Conservation (phyloP, 2,888 invertebrate genomes). For the Neria commutata region DNA sequence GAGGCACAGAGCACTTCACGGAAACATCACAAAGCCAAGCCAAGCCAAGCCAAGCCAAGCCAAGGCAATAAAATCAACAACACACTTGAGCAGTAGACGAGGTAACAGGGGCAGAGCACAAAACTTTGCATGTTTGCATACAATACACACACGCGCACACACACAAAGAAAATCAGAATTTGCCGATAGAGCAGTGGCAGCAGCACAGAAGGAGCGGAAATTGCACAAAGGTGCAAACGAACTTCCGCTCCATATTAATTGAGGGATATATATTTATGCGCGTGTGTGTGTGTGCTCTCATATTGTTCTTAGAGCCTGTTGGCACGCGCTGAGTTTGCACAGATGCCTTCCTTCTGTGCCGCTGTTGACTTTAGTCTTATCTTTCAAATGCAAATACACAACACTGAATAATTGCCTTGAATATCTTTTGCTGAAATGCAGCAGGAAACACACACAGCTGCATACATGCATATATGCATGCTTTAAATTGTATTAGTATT, state of each 20-base stretch:
- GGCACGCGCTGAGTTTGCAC: constrained; percentile 40
- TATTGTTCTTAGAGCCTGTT: constrained; percentile 7
- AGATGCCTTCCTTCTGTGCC: constrained; percentile 13
- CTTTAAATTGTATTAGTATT: no score
- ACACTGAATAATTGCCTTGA: no score
- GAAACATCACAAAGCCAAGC: background rate
- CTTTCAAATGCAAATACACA: no score
- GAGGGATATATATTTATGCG: no score
- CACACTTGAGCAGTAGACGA: background rate
- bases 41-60: background rate
- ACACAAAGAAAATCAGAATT: no score
- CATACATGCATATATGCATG: no score
- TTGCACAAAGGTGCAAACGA: constrained; percentile 57
- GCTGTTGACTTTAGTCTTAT: background rate
- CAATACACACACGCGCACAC: no score
- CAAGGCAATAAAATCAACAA: background rate
- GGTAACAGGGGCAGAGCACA: background rate
- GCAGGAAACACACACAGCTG: no score
- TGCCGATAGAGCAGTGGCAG: constrained; percentile 12
- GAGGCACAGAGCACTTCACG: background rate
- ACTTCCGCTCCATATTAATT: constrained; percentile 54
- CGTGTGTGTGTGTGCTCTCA: background rate
- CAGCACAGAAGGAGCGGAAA: constrained; percentile 38
- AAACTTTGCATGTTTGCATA: constrained; percentile 11
- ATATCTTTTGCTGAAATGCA: background rate